A percentile compares a stretch with the other conserved stretches of the same genome.
Conservation (phyloP, 2,888 invertebrate species). For the Prosapia bicincta region DNA sequence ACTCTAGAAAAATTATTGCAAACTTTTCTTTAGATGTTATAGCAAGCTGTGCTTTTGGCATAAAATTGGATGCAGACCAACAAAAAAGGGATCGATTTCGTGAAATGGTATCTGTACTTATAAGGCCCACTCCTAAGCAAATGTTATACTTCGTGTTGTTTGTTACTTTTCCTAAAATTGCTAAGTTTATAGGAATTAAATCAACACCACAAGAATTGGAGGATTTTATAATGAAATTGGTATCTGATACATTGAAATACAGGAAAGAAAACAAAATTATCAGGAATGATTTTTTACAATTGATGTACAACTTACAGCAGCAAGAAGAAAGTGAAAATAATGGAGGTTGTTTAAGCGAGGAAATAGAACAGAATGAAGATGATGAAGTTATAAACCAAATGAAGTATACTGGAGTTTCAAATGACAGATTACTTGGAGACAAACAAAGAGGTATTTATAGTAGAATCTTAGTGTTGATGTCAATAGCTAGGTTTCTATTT, state of each 20-base stretch:
- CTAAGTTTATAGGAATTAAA: slow-evolving; percentile 4
- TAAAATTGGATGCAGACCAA: slow-evolving; percentile 10
- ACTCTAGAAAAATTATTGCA: slow-evolving; percentile 11
- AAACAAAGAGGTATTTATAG: background rate
- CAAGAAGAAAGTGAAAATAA: slow-evolving; percentile 14
- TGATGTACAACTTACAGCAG: slow-evolving; percentile 28
- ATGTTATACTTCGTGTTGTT: background rate
- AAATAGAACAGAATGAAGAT: background rate
- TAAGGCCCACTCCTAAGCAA: background rate
- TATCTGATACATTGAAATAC: slow-evolving; percentile 30
- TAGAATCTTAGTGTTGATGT: too few relatives aligned
- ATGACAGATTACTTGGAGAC: background rate
- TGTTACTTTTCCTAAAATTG: background rate
- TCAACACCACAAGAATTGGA: slow-evolving; percentile 7
- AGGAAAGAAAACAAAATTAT: slow-evolving; percentile 29
- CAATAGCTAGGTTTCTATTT: too few relatives aligned
- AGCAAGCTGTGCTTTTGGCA: slow-evolving; percentile 31
- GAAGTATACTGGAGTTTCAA: background rate
- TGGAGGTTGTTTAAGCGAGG: background rate
- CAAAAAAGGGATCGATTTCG: background rate
- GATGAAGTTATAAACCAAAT: background rate
- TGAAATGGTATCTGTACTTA: slow-evolving; percentile 1
- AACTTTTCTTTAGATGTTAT: slow-evolving; percentile 32
- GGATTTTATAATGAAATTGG: slow-evolving; percentile 28
- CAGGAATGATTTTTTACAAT: slow-evolving; percentile 34